Conservation (phyloP, 2,113 vertebrate species). For the Pseudonaja textilis region DNA sequence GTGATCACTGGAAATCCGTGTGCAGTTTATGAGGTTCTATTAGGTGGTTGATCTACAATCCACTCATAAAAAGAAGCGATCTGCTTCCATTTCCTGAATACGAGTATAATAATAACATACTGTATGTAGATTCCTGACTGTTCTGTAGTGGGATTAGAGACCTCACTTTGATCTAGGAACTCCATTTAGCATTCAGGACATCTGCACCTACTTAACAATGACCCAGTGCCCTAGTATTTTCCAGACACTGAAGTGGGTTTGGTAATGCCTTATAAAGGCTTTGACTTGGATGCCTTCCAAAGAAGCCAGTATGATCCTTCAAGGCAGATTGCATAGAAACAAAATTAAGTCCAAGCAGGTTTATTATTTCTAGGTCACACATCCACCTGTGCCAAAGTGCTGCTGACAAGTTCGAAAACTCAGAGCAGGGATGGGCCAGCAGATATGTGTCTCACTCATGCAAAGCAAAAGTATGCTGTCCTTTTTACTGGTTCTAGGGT, state of each 20-base stretch:
- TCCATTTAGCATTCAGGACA: neutral
- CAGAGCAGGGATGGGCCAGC: neutral
- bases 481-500: neutral
- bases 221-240: neutral
- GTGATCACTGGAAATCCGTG: neutral
- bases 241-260: neutral
- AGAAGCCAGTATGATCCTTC: neutral
- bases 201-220: neutral
- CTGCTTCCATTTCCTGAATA: neutral
- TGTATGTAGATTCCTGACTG: neutral
- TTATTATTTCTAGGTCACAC: slow-evolving; percentile 3
- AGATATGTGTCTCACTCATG: neutral
- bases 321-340: neutral
- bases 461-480: neutral
- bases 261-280: neutral
- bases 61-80: neutral
- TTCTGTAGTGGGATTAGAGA: neutral
- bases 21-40: neutral
- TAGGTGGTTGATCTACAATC: neutral
- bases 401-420: neutral
- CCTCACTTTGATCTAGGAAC: neutral
- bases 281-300: slow-evolving; percentile 1
- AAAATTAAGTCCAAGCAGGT: slow-evolving; percentile 3
- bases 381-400: neutral
- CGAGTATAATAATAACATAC: neutral